Base-by-base conservation (phyloP, 1,140 invertebrate species). In the Penaeus chinensis region DNA sequence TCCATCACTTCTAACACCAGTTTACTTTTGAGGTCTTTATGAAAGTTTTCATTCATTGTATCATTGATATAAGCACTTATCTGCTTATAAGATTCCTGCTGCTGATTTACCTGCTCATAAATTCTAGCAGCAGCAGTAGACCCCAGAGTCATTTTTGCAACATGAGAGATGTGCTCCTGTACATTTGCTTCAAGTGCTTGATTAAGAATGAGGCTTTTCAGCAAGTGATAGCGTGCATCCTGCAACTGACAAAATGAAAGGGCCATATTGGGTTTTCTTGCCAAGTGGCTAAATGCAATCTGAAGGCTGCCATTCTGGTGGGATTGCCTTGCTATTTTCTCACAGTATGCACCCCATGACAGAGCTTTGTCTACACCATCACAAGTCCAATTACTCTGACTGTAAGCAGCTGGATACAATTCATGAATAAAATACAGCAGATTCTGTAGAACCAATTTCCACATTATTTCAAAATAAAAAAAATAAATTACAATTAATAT, bases 301-400 rank as follows among this genome's bases (percentile, higher is more conserved):
- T 54, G 47, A 62, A 87, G 54, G 63, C 47, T 83, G 7, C 71
- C 71, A 37, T 77, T 78, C 13, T 77, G 85, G 4, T 16, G 22
- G 54, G 77, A 76, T 13, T 69, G 65, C 24, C 80, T 65, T 10
- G 76, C 71, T 18, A 65, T 81, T 84, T 76, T 89, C 62, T 89
- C 89, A 80, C 89, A 89, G 32, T 89, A 85, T 27, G 19, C 22
- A n/a, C 65, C 84, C 89, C 89, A 89, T 2, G 62, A 62, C 37
- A 87, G 37, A 65, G 84, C 89, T 27, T 65, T 32, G 47, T 89
- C 74, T 27, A 89, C 60, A 18, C 74, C 81, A 37, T 89, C 89
- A 22, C 47, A 22, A 24, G 74, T 86, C 89, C 89, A 89, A 20
- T 71, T 71, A 32, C 76, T 54, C 20, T 76, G 54, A 62, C 77